Conservation (phyloP, 2,113 vertebrate genomes). For the Mungos mungo region DNA sequence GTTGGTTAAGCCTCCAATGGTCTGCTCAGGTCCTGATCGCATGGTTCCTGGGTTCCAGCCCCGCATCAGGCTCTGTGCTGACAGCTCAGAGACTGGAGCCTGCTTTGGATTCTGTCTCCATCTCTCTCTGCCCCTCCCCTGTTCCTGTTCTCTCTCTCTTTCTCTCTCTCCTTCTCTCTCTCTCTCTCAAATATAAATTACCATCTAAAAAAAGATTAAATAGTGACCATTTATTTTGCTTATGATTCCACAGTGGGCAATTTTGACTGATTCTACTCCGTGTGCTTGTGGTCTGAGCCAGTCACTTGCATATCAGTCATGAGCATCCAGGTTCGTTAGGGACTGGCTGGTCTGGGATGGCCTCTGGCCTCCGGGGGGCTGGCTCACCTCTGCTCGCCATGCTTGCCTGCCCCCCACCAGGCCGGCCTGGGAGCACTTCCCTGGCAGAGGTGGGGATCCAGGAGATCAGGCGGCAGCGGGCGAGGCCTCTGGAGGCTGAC, state of each 20-base stretch:
- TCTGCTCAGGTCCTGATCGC: no score
- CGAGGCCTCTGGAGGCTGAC: no score
- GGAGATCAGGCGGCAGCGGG: fast-evolving
- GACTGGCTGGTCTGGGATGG: not conserved
- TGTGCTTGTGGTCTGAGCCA: not conserved
- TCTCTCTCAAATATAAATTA: no score
- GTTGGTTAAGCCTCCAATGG: no score
- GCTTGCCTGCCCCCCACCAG: no score
- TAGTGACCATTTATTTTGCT: not conserved
- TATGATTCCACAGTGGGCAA: not conserved
- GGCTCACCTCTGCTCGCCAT: not conserved
- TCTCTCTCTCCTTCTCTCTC: no score
- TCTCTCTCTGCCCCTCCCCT: no score
- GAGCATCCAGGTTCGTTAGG: not conserved
- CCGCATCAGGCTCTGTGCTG: no score
- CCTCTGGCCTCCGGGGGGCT: not conserved
- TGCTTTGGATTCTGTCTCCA: no score
- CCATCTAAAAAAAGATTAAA: not conserved
- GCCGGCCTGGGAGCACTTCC: not conserved
- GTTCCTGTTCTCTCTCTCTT: no score
- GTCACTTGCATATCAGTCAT: not conserved
- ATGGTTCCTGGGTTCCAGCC: no score
- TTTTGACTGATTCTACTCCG: not conserved
- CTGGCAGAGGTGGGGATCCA: fast-evolving
- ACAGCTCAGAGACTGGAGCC: no score